Evolutionary conservation across 2,113 vertebrate genomes (phyloP), one percentile per base, ranked within the genome.

Genomic region (Corvus cornix): DNA sequence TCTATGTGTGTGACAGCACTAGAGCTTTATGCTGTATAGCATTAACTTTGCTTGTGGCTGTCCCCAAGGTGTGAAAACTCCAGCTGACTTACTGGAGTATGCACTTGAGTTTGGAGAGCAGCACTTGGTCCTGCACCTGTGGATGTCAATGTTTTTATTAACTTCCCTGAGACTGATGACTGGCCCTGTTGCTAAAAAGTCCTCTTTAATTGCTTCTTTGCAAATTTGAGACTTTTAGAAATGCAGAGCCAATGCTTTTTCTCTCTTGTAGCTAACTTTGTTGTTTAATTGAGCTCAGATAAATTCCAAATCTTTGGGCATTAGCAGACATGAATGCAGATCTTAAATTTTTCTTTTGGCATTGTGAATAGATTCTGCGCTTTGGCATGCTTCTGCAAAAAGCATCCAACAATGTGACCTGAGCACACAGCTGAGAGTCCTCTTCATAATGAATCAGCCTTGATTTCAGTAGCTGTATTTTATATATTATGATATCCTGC

Each of bases 321-420:
- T 93, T 84, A 87, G 9, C 53, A 73, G 39, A 89, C n/a, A 68
- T 49, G 41, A 93, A 77, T 77, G 27, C 21, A 60, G 62, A 55
- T 53, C 77, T 96, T 93, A 87, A 76, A 37, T 96, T 87, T 96
- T 96, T 72, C 74, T 96, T 96, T 89, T 63, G 52, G 35, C 87
- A 72, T 18, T 35, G 21, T 49, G 30, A 37, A 72, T 76, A 46
- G 48, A 84, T 68, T 95, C 64, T 91, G 74, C 1, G 3, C 68
- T 89, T 88, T 63, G 69, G 41, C 91, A 56, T 0, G 0, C 80
- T 89, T 62, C 62, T 91, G 72, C 33, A 76, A 84, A 88, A 90
- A 30, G 3, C 49, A 67, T 88, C 55, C 78, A 87, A 53, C 18
- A 85, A 55, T 52, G 27, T 79, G 93, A 93, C 74, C 70, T 88